Evolutionary conservation across 2,888 invertebrate genomes (phyloP), one percentile per base, ranked within the genome.

Genomic region (Eutolmus rufibarbis): DNA sequence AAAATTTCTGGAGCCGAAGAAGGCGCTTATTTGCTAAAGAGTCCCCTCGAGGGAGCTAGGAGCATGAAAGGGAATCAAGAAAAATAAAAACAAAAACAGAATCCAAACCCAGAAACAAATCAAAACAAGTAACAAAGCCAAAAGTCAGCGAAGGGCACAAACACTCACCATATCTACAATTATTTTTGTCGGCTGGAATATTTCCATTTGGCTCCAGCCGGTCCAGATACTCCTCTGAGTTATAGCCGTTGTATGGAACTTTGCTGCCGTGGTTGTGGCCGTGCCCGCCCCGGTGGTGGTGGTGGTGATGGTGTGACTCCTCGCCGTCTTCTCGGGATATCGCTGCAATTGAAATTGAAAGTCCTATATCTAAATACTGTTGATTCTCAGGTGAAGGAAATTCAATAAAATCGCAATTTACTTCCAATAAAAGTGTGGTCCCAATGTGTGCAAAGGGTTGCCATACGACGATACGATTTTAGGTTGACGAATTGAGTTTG

Each of bases 171-270:
- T 95, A 95, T 94, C 95, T 94, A 92, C 95, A 94, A 93, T 96
- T 95, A 89, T 95, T 95, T 94, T 97, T 97, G 92, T 97, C 97
- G 93, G 96, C 95, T 91, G 96, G 97, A 94, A 97, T 97, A 94
- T 97, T 98, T 91, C 97, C 97, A 94, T 97, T 98, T 92, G 97
- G 97, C 94, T 98, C 98, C 91, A 97, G 95, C 92, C 97, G 95
- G 94, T 98, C 97, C 92, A 98, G 95, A 94, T 97, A 98, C 94
- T 98, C 97, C 92, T 97, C 97, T 88, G 97, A 97, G 91, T 92
- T 93, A 95, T 97, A 98, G 90, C 97, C 97, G 94, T 97, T 97
- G 94, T 97, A 97, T 89, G 97, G 95, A 93, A 97, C 95, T 94
- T 97, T 97, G 91, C 94, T 95, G 91, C 94, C 94, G 91, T 93